A percentile compares a stretch with the other conserved stretches of the same genome.
These are phyloP conservation scores for Lagopus muta DNA, from an alignment of 2,113 vertebrate species.

Conservation along the genomic window DNA sequence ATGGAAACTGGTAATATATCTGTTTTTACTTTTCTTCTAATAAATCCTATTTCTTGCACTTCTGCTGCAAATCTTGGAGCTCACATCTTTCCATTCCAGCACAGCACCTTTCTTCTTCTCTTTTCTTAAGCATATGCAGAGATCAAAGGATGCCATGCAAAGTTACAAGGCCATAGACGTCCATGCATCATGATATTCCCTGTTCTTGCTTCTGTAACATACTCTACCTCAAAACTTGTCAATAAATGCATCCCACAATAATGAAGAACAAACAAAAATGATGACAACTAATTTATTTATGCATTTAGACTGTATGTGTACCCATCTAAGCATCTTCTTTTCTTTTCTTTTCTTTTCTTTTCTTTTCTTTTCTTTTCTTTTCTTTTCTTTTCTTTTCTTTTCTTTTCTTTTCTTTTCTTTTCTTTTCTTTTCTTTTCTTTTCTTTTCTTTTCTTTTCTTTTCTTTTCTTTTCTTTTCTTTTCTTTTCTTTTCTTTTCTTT, in stretches of 20 bases:
- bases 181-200: fast-evolving
- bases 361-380: no score
- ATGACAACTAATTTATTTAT: background rate
- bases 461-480: no score
- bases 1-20: background rate
- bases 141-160: background rate
- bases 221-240: background rate
- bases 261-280: background rate
- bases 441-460: background rate
- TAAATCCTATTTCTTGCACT: background rate
- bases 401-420: no score
- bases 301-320: background rate
- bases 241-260: background rate
- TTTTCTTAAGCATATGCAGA: background rate
- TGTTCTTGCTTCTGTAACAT: background rate
- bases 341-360: no score
- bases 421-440: background rate
- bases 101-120: background rate
- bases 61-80: background rate
- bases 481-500: no score
- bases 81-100: background rate
- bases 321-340: background rate
- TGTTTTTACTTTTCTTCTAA: background rate
- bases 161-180: background rate
- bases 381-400: no score